These are phyloP conservation scores for Thyatira batis DNA, from an alignment of 2,888 invertebrate genomes.

Conservation along the genomic window DNA sequence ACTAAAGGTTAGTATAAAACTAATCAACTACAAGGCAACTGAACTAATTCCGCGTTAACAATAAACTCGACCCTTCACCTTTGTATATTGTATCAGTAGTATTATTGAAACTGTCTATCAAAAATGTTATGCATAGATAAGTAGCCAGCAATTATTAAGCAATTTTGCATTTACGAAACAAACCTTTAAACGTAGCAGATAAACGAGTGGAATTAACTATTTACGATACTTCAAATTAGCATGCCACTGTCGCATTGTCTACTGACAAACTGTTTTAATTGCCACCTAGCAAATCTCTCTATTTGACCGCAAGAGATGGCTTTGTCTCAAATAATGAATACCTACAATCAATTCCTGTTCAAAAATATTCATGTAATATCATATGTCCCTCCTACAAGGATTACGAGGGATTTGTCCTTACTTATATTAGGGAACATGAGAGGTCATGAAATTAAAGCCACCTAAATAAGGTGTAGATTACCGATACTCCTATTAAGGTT, in stretches of 20 bases:
- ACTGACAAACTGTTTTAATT: background rate
- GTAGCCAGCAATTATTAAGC: slow-evolving; percentile 15
- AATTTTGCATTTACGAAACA: slow-evolving; percentile 15
- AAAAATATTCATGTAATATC: no score
- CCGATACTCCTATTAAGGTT: background rate
- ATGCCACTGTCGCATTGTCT: background rate
- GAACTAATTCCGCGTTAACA: slow-evolving; percentile 29
- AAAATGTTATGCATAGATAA: slow-evolving; percentile 11
- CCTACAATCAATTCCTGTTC: no score
- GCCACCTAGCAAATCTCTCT: background rate
- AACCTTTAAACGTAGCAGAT: background rate
- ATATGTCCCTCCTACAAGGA: no score
- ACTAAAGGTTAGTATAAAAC: slow-evolving; percentile 40
- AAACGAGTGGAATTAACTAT: background rate
- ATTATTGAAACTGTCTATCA: slow-evolving; percentile 32
- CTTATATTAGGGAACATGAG: no score
- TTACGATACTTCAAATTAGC: background rate
- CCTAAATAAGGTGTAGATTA: background rate
- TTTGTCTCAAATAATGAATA: no score
- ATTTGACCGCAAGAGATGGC: no score
- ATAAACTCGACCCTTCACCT: slow-evolving; percentile 33
- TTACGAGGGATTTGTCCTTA: no score
- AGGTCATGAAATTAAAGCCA: background rate
- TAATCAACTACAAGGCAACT: slow-evolving; percentile 46
- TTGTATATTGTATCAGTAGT: slow-evolving; percentile 16